Conservation (phyloP, 1,140 invertebrate species). For the Heliconius melpomene region DNA sequence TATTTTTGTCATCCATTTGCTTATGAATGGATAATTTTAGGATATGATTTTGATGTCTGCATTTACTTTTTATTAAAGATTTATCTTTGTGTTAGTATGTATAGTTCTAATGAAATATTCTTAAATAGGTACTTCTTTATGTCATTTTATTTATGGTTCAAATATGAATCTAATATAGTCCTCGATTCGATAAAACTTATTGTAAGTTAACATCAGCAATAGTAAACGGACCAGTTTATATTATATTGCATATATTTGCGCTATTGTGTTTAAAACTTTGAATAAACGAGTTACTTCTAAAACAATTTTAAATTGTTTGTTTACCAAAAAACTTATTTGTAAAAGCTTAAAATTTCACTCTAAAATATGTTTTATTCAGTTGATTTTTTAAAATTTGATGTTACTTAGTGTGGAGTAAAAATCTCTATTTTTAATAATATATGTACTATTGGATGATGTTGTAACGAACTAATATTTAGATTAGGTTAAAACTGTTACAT, state of each 20-base stretch:
- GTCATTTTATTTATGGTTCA: background rate
- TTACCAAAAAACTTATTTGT: conserved; percentile 19
- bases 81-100: background rate
- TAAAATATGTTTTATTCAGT: conserved; percentile 34
- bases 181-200: background rate
- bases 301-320: conserved; percentile 15
- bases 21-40: background rate
- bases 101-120: background rate
- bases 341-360: conserved; percentile 32
- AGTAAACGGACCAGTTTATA: background rate
- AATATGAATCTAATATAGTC: background rate
- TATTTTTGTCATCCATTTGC: background rate
- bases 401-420: conserved; percentile 49
- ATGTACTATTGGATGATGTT: conserved; percentile 45
- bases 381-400: conserved; percentile 41
- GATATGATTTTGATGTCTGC: background rate
- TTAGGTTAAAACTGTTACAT: conserved; percentile 39
- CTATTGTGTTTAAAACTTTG: conserved; percentile 1
- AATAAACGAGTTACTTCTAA: background rate
- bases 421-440: conserved; percentile 65
- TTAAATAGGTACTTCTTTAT: background rate
- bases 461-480: conserved; percentile 54
- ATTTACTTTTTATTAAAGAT: conserved; percentile 4
- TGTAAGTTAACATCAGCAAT: conserved; percentile 8
- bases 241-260: conserved; percentile 1